Conservation (phyloP, 2,113 vertebrate species). For the Felis chaus region DNA sequence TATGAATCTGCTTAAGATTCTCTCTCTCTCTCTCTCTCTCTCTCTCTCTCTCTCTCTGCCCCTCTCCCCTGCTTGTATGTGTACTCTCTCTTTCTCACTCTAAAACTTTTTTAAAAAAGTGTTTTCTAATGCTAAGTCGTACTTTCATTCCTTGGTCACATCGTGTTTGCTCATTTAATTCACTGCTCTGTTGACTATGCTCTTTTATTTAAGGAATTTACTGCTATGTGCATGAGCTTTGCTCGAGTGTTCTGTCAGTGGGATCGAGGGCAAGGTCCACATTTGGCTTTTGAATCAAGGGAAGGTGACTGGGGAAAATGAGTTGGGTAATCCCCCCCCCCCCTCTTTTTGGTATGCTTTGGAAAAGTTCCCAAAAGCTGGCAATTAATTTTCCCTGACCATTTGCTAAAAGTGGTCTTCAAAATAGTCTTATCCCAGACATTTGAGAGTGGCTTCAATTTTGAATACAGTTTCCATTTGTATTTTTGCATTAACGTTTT, state of each 20-base stretch:
- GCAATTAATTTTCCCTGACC: background rate
- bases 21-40: no score
- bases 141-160: background rate
- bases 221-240: background rate
- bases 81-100: no score
- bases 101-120: background rate
- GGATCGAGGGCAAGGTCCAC: background rate
- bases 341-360: background rate
- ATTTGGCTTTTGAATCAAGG: background rate
- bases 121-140: background rate
- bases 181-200: background rate
- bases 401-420: background rate
- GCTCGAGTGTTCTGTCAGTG: background rate
- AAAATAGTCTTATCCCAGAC: background rate
- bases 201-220: background rate
- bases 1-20: no score
- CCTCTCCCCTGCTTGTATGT: no score
- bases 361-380: background rate
- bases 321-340: background rate
- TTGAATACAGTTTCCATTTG: background rate
- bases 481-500: background rate
- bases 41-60: no score
- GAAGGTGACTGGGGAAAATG: background rate
- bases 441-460: background rate
- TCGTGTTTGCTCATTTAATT: background rate